Percentiles rank a stretch among this genome's conserved stretches.
These are phyloP conservation scores for Agrochola lychnidis DNA, from an alignment of 2,888 invertebrate species.

Conservation along the genomic window DNA sequence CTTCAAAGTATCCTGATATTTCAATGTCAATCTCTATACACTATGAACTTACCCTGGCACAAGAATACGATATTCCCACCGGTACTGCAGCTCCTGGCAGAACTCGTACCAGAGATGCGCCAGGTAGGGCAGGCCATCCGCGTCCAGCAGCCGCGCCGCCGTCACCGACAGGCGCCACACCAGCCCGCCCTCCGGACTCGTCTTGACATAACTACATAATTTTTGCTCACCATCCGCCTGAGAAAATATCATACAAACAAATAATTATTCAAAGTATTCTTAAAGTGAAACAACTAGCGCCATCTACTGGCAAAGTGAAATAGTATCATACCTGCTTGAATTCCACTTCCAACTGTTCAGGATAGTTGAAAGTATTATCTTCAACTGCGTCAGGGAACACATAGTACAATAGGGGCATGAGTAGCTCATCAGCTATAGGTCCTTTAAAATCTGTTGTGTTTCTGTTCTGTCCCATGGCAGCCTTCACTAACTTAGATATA, in stretches of 20 bases:
- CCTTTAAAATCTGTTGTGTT: constrained; percentile 92
- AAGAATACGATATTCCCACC: constrained; percentile 95
- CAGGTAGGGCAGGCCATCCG: constrained; percentile 94
- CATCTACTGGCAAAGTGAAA: constrained; percentile 38
- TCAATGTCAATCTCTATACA: neutral
- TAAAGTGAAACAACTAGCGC: constrained; percentile 39
- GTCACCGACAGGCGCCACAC: constrained; percentile 95
- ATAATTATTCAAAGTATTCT: neutral
- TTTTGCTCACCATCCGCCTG: constrained; percentile 86
- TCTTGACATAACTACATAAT: constrained; percentile 92
- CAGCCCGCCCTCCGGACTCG: constrained; percentile 94
- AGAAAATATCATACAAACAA: constrained; percentile 60
- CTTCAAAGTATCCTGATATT: neutral
- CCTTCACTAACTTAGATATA: constrained; percentile 90
- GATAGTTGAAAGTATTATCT: constrained; percentile 90
- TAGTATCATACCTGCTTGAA: constrained; percentile 80
- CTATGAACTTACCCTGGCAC: constrained; percentile 95
- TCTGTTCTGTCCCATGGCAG: constrained; percentile 88
- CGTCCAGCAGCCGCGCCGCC: constrained; percentile 93
- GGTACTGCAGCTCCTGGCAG: constrained; percentile 96
- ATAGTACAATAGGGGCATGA: constrained; percentile 95
- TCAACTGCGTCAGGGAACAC: constrained; percentile 97
- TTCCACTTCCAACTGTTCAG: constrained; percentile 85
- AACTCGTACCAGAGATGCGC: constrained; percentile 99
- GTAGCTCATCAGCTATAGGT: constrained; percentile 94